A percentile compares a stretch with the other conserved stretches of the same genome.
These are phyloP conservation scores for Scolanthus callimorphus DNA, from an alignment of 92 coral and sea anemone genomes.

Conservation along the genomic window DNA sequence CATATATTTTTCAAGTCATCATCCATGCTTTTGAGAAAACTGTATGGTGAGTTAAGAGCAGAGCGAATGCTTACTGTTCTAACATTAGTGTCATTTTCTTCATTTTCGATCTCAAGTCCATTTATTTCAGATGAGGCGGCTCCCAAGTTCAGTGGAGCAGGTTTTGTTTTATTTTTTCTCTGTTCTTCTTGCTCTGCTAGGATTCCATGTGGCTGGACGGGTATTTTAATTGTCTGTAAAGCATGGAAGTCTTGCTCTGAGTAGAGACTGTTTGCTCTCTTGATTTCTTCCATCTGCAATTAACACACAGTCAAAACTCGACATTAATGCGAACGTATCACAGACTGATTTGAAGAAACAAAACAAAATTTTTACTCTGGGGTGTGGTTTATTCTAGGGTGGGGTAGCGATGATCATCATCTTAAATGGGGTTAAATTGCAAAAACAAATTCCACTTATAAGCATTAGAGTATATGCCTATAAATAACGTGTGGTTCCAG, in stretches of 20 bases:
- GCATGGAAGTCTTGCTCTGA: slow-evolving; percentile 97
- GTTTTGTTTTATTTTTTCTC: slow-evolving; percentile 61
- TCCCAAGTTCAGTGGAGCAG: slow-evolving; percentile 46
- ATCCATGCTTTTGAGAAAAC: slow-evolving; percentile 90
- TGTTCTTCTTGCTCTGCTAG: slow-evolving; percentile 70
- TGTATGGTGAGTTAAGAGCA: slow-evolving; percentile 79
- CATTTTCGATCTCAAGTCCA: slow-evolving; percentile 14
- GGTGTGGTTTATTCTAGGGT: too few relatives aligned
- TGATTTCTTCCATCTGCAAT: slow-evolving; percentile 83
- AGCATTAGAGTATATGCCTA: too few relatives aligned
- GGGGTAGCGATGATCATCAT: too few relatives aligned
- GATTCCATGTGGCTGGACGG: slow-evolving; percentile 88
- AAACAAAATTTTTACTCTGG: too few relatives aligned
- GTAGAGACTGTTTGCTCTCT: slow-evolving; percentile 81
- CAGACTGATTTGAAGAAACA: too few relatives aligned
- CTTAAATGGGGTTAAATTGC: too few relatives aligned
- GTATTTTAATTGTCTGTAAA: slow-evolving; percentile 84
- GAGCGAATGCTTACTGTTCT: slow-evolving; percentile 94
- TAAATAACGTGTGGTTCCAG: too few relatives aligned
- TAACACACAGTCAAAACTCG: background rate
- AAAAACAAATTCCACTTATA: too few relatives aligned
- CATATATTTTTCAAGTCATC: slow-evolving; percentile 88
- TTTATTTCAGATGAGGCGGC: slow-evolving; percentile 38
- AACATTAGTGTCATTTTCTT: slow-evolving; percentile 39
- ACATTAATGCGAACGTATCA: background rate